Evolutionary conservation across 1,140 invertebrate species (phyloP), one percentile per base, ranked within the genome.

Genomic region (Lethrus apterus): DNA sequence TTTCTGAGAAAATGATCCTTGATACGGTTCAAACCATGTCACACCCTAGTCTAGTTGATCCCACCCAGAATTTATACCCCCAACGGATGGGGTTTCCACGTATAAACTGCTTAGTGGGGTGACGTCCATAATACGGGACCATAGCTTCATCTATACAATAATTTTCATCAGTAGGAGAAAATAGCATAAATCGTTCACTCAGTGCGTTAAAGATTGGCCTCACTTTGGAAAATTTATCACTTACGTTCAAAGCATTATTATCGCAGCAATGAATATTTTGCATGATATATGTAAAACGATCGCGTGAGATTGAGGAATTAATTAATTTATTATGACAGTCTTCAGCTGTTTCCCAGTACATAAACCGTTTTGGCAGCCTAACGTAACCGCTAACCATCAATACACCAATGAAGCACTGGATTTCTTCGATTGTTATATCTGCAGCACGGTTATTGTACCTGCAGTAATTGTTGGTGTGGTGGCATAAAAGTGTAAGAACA

Each of bases 251-350:
- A 46, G 9, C 14, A 20, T 15, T 24, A 46, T 66, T 66, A 47
- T 64, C 55, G n/a, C 13, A 13, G 33, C 31, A 48, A 29, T 52
- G 50, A 14, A 52, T 20, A 38, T 44, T 26, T 4, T 2, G 18
- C 50, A 52, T 51, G 10, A 51, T 51, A 24, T 11, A 38, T 42
- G 32, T 17, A 36, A 52, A 52, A 17, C 32, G 20, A 15, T 52
- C 45, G 20, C 50, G 13, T 8, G 31, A 38, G 9, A 52, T 52
- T n/a, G 33, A 30, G 1, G 48, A 20, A 17, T 36, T 44, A 9
- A 61, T 46, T 15, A 61, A 34, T 24, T 50, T 46, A 50, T 59
- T 58, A 24, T 58, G 32, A 11, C 44, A 30, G 34, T 62, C 54
- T n/a, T 32, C 19, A 15, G 38, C 34, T 10, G 43, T 49, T 43